These are phyloP conservation scores for Hartigia nigra DNA, from an alignment of 2,888 invertebrate species.

Conservation along the genomic window DNA sequence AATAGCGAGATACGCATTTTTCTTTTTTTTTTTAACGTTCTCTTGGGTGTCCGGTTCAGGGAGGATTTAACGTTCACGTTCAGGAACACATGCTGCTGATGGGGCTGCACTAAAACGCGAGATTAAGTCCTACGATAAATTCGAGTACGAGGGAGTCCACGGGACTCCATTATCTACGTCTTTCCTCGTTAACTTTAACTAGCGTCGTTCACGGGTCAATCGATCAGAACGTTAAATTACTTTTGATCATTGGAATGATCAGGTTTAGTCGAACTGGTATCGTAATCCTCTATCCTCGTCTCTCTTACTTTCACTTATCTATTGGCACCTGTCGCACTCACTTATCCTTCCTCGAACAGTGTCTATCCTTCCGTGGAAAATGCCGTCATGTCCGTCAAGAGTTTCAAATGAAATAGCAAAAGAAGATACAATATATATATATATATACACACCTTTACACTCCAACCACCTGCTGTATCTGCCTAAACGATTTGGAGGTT, in stretches of 20 bases:
- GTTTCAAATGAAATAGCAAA: background rate
- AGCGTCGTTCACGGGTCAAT: background rate
- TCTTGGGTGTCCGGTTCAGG: background rate
- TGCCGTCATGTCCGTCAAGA: background rate
- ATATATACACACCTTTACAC: background rate
- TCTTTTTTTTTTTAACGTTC: background rate
- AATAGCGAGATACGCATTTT: background rate
- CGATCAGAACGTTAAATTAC: background rate
- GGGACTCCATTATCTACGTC: background rate
- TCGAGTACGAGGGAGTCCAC: background rate
- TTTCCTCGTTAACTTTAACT: background rate
- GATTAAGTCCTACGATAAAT: slow-evolving; percentile 28
- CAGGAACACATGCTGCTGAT: slow-evolving; percentile 9
- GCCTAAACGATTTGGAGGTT: background rate
- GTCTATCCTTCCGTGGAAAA: background rate
- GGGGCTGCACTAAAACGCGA: slow-evolving; percentile 27
- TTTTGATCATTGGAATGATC: background rate
- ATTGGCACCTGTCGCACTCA: background rate
- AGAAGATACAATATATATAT: background rate
- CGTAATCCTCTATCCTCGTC: background rate
- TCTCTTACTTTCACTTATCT: background rate
- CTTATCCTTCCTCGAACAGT: background rate
- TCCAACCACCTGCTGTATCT: background rate
- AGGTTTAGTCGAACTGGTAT: background rate
- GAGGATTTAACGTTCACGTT: background rate